A percentile compares a stretch with the other conserved stretches of the same genome.
These are phyloP conservation scores for Polyommatus iphigenia DNA, from an alignment of 2,888 invertebrate genomes.

Conservation along the genomic window DNA sequence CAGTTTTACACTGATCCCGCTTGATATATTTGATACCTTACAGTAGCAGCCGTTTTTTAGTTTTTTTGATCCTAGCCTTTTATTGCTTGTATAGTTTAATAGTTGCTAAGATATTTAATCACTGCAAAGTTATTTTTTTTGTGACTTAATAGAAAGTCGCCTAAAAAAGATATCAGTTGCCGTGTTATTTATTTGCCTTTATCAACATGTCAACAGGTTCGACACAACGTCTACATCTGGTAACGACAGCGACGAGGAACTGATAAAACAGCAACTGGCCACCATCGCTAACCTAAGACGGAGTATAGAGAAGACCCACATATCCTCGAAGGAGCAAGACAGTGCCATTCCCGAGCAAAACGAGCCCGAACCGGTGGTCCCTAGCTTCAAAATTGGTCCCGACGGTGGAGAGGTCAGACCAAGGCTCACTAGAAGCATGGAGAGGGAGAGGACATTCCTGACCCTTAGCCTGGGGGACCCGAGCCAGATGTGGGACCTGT, in stretches of 20 bases:
- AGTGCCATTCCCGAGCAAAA: constrained; percentile 68
- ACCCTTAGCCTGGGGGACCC: constrained; percentile 70
- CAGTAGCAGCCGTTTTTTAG: too few species aligned
- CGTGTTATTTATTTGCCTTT: too few species aligned
- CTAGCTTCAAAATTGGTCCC: constrained; percentile 84
- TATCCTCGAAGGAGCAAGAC: constrained; percentile 61
- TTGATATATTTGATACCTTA: too few species aligned
- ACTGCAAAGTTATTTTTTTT: too few species aligned
- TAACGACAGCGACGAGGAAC: constrained; percentile 84
- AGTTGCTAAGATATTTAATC: too few species aligned
- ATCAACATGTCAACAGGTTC: constrained; percentile 56
- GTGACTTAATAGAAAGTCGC: too few species aligned
- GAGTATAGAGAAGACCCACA: constrained; percentile 75
- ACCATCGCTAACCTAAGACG: constrained; percentile 67
- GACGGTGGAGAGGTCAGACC: constrained; percentile 71
- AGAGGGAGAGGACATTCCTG: constrained; percentile 65
- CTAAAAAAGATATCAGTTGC: too few species aligned
- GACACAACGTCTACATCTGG: constrained; percentile 83
- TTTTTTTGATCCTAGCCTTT: too few species aligned
- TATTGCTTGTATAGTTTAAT: too few species aligned
- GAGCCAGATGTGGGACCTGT: constrained; percentile 68
- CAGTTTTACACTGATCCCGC: too few species aligned
- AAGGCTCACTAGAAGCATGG: constrained; percentile 61
- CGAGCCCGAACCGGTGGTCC: constrained; percentile 70
- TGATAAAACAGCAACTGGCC: constrained; percentile 62